A percentile compares a stretch with the other conserved stretches of the same genome.
These are phyloP conservation scores for Leptodactylus fallax DNA, from an alignment of 2,797 vertebrate genomes.

Conservation along the genomic window DNA sequence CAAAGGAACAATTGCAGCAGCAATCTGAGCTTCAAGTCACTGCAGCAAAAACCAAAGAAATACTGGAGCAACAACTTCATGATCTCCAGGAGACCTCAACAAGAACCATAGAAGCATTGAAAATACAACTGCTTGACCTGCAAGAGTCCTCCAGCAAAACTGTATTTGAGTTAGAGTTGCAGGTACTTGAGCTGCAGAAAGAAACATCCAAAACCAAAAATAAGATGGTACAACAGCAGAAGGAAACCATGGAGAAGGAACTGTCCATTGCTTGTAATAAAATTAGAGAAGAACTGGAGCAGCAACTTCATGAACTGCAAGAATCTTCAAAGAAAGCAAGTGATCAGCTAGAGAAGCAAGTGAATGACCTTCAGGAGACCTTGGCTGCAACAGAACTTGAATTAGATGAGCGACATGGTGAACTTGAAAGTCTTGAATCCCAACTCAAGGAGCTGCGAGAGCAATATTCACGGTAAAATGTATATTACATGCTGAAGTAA, in stretches of 20 bases:
- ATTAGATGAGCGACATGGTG: not conserved
- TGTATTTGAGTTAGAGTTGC: constrained; percentile 43
- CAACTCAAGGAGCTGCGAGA: not conserved
- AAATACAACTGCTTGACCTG: not conserved
- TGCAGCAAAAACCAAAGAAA: not conserved
- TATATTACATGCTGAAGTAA: no score
- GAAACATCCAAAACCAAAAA: not conserved
- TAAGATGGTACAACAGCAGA: constrained; percentile 38
- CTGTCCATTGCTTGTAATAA: constrained; percentile 25
- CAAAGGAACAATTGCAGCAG: not conserved
- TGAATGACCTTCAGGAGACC: not conserved
- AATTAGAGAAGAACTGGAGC: not conserved
- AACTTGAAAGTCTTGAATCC: not conserved
- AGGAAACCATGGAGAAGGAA: constrained; percentile 63
- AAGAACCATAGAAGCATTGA: not conserved
- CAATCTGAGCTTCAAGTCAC: not conserved
- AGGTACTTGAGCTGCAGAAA: constrained; percentile 34
- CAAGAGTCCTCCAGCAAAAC: constrained; percentile 64
- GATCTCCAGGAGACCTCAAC: constrained; percentile 1
- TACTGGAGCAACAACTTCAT: constrained; percentile 4
- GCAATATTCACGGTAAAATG: constrained; percentile 80
- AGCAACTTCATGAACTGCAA: constrained; percentile 24
- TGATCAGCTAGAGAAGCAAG: constrained; percentile 60
- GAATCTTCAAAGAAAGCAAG: not conserved
- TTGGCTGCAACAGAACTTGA: not conserved